Base-by-base conservation (phyloP, 2,888 invertebrate genomes). In the Exephanes ischioxanthus region DNA sequence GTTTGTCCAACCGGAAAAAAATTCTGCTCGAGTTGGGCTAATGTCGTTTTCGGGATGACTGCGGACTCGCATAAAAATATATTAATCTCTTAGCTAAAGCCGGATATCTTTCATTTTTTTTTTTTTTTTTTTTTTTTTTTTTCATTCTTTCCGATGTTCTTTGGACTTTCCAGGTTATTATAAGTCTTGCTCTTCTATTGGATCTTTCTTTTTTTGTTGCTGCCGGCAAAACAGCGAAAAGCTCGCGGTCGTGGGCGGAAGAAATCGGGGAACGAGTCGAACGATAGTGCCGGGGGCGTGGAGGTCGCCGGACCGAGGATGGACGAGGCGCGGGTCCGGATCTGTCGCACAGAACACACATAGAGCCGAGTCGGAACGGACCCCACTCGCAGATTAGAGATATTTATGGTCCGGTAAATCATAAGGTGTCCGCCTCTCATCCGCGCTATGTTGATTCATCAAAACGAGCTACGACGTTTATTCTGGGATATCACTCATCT, bases 361-460 rank as follows among this genome's bases (percentile, higher is more conserved):
- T 71, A 63, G 80, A 82, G n/a, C 51, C 58, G 70, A 79, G 30
- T 30, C n/a, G 61, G n/a, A 63, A 33, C 61, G 61, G 26, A 88
- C 76, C 80, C 84, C 86, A 83, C 86, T 81, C 87, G 85, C 90
- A 91, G 92, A 92, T 92, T 92, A 92, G 89, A 90, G 90, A 92
- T 92, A 92, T 92, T 92, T 92, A 92, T 92, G 91, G 91, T 90
- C 88, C 90, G 88, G 90, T 92, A 92, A 92, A 92, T 92, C 92
- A 92, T 88, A 90, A 89, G 90, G 86, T 87, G 88, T 89, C 45
- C 88, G 88, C 84, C 86, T 84, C 90, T 88, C 86, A 88, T 84
- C 71, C 72, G 68, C 83, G 84, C 87, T 87, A 89, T 84, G 87
- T 89, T 90, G 89, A 90, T 90, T 90, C 89, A 90, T 90, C 89